Conservation (phyloP, 2,888 invertebrate species). For the Charanyca ferruginea region DNA sequence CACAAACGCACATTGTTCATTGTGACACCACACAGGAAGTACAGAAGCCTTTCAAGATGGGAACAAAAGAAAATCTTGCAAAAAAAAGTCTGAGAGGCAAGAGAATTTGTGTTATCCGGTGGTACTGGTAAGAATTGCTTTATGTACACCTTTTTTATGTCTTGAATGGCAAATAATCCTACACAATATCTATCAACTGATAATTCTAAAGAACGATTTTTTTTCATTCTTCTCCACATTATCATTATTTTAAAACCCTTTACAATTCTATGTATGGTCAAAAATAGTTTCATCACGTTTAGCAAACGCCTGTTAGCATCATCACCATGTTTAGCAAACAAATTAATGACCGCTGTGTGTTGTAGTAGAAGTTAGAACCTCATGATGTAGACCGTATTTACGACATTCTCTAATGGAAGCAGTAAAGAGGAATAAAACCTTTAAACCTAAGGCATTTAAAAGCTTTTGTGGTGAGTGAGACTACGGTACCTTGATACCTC, state of each 20-base stretch:
- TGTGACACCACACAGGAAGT: conserved; percentile 22
- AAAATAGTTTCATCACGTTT: too few species aligned
- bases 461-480: conserved; percentile 38
- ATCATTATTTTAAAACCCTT: too few species aligned
- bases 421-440: conserved; percentile 3
- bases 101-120: too few species aligned
- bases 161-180: too few species aligned
- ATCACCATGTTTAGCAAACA: neutral
- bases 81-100: too few species aligned
- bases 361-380: neutral
- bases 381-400: neutral
- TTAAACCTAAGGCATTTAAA: conserved; percentile 14
- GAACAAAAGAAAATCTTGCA: conserved; percentile 10
- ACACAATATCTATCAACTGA: too few species aligned
- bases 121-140: too few species aligned
- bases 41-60: conserved; percentile 28
- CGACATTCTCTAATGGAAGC: neutral
- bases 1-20: conserved; percentile 55
- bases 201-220: too few species aligned
- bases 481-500: conserved; percentile 27
- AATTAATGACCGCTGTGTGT: neutral
- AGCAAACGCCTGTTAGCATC: too few species aligned
- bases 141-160: too few species aligned
- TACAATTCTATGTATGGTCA: neutral
- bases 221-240: too few species aligned